Conservation (phyloP, 1,140 invertebrate species). For the Mycetomoellerius zeteki region DNA sequence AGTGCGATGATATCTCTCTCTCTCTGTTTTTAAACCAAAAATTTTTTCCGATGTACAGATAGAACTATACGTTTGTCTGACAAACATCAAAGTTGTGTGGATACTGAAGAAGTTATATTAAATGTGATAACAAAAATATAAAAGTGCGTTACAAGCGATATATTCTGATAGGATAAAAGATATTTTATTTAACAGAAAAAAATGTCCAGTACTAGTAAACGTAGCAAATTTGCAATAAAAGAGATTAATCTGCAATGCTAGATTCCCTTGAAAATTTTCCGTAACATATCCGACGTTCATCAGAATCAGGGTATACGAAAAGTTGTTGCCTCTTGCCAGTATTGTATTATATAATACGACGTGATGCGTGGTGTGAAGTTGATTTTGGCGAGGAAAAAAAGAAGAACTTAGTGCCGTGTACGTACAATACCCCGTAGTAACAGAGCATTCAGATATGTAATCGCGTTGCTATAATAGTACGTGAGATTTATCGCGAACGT, state of each 20-base stretch:
- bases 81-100: background rate
- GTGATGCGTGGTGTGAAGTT: conserved; percentile 15
- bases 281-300: conserved; percentile 18
- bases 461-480: conserved; percentile 72
- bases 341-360: conserved; percentile 66
- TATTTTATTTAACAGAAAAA: conserved; percentile 17
- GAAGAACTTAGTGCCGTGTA: conserved; percentile 4
- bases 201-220: background rate
- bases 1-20: background rate
- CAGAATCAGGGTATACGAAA: conserved; percentile 8
- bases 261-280: background rate
- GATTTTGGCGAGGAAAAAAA: conserved; percentile 12
- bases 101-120: background rate
- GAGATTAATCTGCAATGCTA: background rate
- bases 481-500: conserved; percentile 75
- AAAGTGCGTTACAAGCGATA: background rate
- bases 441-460: conserved; percentile 69
- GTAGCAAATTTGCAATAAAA: background rate
- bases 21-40: background rate
- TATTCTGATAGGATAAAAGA: background rate
- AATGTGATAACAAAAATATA: background rate
- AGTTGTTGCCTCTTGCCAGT: conserved; percentile 37
- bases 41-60: background rate
- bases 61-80: background rate
- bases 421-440: conserved; percentile 61